Evolutionary conservation across 2,888 invertebrate genomes (phyloP).

Genomic region (Germaria angustata): DNA sequence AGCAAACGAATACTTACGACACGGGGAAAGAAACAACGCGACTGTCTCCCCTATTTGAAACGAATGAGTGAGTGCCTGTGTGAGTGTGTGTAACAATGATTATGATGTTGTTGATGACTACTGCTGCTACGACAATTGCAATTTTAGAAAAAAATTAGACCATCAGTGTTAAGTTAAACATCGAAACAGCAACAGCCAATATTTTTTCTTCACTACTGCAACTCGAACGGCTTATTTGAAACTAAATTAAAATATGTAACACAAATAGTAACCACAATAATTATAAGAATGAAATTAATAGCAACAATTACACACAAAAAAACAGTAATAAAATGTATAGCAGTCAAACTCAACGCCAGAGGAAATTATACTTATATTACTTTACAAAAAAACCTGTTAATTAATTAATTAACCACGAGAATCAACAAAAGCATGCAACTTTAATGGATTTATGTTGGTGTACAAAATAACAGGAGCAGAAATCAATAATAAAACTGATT

Average conservation of each 20-base stretch:
- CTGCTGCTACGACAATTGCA: constrained; percentile 69
- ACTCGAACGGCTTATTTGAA: constrained; percentile 24
- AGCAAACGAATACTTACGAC: constrained; percentile 13
- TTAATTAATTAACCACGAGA: constrained; percentile 21
- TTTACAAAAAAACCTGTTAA: constrained; percentile 11
- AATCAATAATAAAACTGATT: constrained; percentile 20
- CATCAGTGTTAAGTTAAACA: constrained; percentile 80
- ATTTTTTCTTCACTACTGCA: constrained; percentile 42
- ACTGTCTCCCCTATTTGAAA: constrained; percentile 32
- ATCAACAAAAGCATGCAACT: background rate
- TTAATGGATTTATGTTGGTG: constrained; percentile 8
- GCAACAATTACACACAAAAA: background rate
- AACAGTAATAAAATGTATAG: background rate
- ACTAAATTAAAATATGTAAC: background rate
- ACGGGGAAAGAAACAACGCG: constrained; percentile 42
- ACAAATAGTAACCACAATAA: background rate
- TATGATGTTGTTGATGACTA: constrained; percentile 50
- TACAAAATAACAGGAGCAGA: background rate
- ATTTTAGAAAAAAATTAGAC: constrained; percentile 70
- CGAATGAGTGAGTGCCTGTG: background rate
- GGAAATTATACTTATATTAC: constrained; percentile 11
- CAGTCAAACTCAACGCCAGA: background rate
- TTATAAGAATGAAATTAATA: background rate
- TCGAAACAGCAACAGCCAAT: constrained; percentile 78
- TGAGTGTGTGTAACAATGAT: constrained; percentile 26